Base-by-base conservation (phyloP, 2,888 invertebrate species). In the Ectemnius continuus region DNA sequence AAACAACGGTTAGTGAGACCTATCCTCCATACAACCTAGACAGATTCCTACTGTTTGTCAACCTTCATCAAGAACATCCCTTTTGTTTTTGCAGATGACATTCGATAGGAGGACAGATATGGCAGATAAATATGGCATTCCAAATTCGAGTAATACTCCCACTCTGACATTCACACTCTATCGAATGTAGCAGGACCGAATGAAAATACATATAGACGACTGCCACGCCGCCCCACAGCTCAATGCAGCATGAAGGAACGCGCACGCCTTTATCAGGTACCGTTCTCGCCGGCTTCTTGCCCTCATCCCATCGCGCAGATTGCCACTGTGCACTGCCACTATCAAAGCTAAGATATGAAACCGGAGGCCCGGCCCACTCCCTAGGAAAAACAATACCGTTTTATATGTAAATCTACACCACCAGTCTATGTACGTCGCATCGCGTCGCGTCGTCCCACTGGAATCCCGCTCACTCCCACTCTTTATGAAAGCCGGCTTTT, bases 341-440 rank as follows among this genome's bases (percentile, higher is more conserved):
- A 20, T 20, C 1, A 20, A 20, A 20, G 20, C 1, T 76, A 76
- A 76, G 72, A 76, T 76, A 76, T 26, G 76, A 76, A 76, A 76
- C 76, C 73, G 61, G 78, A 78, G 73, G 81, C 68, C 66, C 81
- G 52, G 72, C 72, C 63, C 67, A 68, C 71, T 80, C 81, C 70
- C 75, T 71, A 70, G 79, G 75, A 66, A 71, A 79, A 81, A 81
- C 82, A 80, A 80, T 80, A 73, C 71, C 76, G 79, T 79, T 81
- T 79, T 82, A 76, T 80, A 80, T 80, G 82, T 79, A 81, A 81
- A 81, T 80, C 66, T 71, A 76, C 72, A 72, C 71, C 76, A 20
- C 47, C 36, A 14, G 4, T 8, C 2, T n/a, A 36, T 8, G 14
- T 13, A 47, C 47, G 47, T 47, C 11, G 13, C 47, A n/a, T n/a